Base-by-base conservation (phyloP, 1,140 invertebrate species). In the Atta cephalotes region DNA sequence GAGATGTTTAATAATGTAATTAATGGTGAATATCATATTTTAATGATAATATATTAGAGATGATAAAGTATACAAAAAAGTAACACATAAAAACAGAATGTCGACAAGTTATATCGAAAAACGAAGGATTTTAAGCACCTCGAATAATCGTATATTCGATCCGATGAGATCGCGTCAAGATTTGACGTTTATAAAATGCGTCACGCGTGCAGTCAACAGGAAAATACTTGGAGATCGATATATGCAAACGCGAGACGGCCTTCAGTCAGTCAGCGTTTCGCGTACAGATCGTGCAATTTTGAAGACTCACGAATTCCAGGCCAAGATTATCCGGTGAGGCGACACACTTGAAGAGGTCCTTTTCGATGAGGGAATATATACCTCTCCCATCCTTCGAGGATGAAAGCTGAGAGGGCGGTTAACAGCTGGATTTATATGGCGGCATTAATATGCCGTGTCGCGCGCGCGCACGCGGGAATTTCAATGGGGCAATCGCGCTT, bases 361-460 rank as follows among this genome's bases (percentile, higher is more conserved):
- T 45, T 63, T 53, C 58, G 62, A 25, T 16, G 31, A 25, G 14
- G 21, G 18, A 45, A 45, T 49, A 51, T 58, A 51, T 58, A 70
- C 16, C 35, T 35, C 51, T 58, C 21, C 10, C 53, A 39, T 3
- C 21, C 49, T 56, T 71, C 21, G 60, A 4, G n/a, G 12, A 5
- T 21, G 28, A n/a, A 58, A 84, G 51, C 39, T 70, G 28, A 45
- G 10, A 56, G 86, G 86, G 51, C 35, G 79, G 66, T 87, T 87
- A 87, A 58, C 66, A 74, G 72, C 66, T 82, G 85, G 88, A 92
- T 93, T 92, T 92, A 92, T 92, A 90, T 87, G 68, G 71, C 65
- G 81, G 85, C 90, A 93, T 93, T 93, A 92, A 93, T 93, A 92
- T 93, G 91, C 89, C 89, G 89, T 80, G 85, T 90, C 86, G 5